phyloP scores from a whole-genome alignment of 2,113 vertebrate genomes.

The Mustelus asterias region DNA sequence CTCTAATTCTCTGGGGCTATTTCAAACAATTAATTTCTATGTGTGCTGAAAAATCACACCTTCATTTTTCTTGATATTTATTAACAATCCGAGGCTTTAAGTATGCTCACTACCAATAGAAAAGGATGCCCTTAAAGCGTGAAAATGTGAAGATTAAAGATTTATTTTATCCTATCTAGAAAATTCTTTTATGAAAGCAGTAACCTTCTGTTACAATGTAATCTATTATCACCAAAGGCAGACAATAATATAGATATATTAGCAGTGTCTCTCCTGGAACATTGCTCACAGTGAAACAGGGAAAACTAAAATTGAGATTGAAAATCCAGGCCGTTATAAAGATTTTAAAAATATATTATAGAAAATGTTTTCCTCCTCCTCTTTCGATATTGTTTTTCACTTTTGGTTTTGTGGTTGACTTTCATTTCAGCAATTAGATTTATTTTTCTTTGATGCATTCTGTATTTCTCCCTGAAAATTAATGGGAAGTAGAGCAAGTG shows the following conservation, averaged over 20 bases:
- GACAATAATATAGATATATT: not conserved
- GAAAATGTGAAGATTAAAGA: not conserved
- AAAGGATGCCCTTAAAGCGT: slow-evolving; percentile 10
- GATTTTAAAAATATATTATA: not conserved
- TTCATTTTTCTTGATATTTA: slow-evolving; percentile 30
- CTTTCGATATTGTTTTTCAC: not conserved
- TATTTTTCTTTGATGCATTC: not conserved
- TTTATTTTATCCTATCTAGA: slow-evolving; percentile 4
- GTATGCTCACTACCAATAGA: not conserved
- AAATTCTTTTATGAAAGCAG: slow-evolving; percentile 27
- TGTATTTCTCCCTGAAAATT: not conserved
- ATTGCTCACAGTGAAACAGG: not conserved
- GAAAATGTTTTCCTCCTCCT: not conserved
- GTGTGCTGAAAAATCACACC: slow-evolving; percentile 23
- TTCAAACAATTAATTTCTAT: slow-evolving; percentile 26
- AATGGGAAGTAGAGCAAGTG: not conserved
- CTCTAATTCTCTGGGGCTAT: slow-evolving; percentile 25
- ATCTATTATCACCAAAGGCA: slow-evolving; percentile 17
- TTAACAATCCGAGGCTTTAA: slow-evolving; percentile 12
- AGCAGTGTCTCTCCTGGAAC: not conserved
- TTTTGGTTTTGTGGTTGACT: not conserved
- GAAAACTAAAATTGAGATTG: not conserved
- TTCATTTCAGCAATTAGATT: not conserved
- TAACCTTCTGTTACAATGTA: not conserved
- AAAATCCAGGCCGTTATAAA: not conserved